Base-by-base conservation (phyloP, 2,113 vertebrate genomes). In the Lophotis ruficrista region DNA sequence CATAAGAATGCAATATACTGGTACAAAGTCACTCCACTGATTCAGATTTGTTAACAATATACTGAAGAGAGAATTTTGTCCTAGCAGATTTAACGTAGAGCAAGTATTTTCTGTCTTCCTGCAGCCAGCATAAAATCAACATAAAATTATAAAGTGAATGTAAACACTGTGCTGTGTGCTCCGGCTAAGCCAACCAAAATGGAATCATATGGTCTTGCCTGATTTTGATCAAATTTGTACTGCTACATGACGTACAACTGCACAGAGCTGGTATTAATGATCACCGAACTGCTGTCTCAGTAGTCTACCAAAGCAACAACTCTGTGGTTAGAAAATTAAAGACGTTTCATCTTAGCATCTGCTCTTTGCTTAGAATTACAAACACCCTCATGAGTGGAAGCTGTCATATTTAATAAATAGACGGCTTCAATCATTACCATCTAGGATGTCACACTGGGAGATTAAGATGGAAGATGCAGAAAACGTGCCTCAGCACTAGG, bases 331-430 rank as follows among this genome's bases (percentile, higher is more conserved):
- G 71, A 93, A 70, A 93, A 92, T 48, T 65, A 27, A 95, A 91
- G 75, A 70, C 35, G 86, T 88, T 86, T 94, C 71, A 73, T 80
- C 64, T 58, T 60, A 70, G 54, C 75, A 86, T 92, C 71, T 88
- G 71, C 45, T 95, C 88, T 93, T 90, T 2, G 6, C 64, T 66
- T 87, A 78, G 73, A 89, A 88, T 96, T 86, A 80, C 41, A 79
- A 84, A 72, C 28, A 86, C 24, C 31, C 85, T 96, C 51, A 73
- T 80, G 64, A 86, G 60, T 73, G 43, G 76, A 93, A 94, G 41
- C 60, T 86, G 83, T 96, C 71, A 64, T 43, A 77, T 73, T 75
- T 90, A 93, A 93, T 93, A 92, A 86, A 70, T 51, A 78, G 83
- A 64, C 33, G 66, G 37, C 33, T 90, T 96, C 87, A 80, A 13